Evolutionary conservation across 2,888 invertebrate species (phyloP).

Genomic region (Horisme vitalbata): DNA sequence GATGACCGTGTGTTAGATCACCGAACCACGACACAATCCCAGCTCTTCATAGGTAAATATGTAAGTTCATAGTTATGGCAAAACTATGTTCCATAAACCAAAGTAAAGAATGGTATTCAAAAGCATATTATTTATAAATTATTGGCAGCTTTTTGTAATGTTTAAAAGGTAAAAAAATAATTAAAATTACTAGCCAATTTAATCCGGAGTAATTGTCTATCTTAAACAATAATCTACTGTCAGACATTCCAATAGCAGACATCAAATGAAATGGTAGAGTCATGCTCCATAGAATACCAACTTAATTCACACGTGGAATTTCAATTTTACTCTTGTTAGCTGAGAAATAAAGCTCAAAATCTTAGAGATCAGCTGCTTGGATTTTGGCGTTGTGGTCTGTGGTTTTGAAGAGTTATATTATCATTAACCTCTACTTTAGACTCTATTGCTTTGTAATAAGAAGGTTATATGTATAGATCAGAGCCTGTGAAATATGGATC

Average conservation of each 20-base stretch:
- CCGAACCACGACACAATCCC: no score
- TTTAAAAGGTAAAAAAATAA: no score
- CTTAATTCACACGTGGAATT: background rate
- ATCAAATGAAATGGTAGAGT: constrained; percentile 25
- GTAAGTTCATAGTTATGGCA: no score
- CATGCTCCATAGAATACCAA: constrained; percentile 12
- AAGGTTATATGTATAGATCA: constrained; percentile 14
- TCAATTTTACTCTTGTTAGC: background rate
- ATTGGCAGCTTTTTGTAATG: no score
- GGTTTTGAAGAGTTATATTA: constrained; percentile 15
- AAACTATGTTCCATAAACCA: no score
- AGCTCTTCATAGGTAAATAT: no score
- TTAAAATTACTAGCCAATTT: no score
- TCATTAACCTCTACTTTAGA: background rate
- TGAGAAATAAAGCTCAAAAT: constrained; percentile 7
- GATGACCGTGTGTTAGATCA: no score
- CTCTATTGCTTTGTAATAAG: constrained; percentile 7
- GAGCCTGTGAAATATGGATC: constrained; percentile 25
- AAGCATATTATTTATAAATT: no score
- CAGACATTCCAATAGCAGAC: constrained; percentile 16
- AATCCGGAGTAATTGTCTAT: constrained; percentile 19
- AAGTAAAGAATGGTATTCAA: no score
- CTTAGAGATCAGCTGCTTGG: background rate
- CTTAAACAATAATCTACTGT: constrained; percentile 26
- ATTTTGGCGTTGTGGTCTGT: constrained; percentile 21